Evolutionary conservation across 2,888 invertebrate genomes (phyloP).

Genomic region (Diplazon laetatorius): DNA sequence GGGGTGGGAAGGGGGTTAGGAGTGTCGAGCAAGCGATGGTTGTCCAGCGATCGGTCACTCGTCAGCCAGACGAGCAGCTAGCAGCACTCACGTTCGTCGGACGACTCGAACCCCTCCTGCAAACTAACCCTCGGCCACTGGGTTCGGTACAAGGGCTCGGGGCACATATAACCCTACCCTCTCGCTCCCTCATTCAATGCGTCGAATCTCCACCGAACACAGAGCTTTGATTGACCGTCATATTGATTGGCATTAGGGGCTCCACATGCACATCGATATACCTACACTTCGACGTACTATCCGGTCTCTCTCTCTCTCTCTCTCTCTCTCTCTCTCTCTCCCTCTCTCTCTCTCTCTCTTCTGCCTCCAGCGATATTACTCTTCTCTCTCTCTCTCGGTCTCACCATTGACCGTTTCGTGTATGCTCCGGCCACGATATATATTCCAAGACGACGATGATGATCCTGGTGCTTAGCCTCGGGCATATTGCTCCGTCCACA

Average conservation of each 20-base stretch:
- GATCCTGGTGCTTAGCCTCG: constrained; percentile 30
- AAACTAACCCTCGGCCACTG: neutral
- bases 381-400: neutral
- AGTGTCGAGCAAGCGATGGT: constrained; percentile 43
- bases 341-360: neutral
- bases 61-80: constrained; percentile 36
- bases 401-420: neutral
- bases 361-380: neutral
- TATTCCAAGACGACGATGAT: constrained; percentile 62
- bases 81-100: constrained; percentile 44
- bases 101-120: constrained; percentile 41
- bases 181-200: constrained; percentile 15
- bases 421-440: constrained; percentile 32
- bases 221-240: constrained; percentile 64
- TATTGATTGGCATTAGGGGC: constrained; percentile 64
- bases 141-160: constrained; percentile 32
- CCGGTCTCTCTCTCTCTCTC: neutral
- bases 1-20: no score
- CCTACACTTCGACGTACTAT: constrained; percentile 40
- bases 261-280: constrained; percentile 44
- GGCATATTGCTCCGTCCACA: constrained; percentile 24
- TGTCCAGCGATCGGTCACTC: constrained; percentile 55
- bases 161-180: constrained; percentile 25
- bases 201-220: constrained; percentile 52
- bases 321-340: neutral